Evolutionary conservation across 2,888 invertebrate genomes (phyloP), one percentile per base, ranked within the genome.

Genomic region (Ennomos fuscantarius): DNA sequence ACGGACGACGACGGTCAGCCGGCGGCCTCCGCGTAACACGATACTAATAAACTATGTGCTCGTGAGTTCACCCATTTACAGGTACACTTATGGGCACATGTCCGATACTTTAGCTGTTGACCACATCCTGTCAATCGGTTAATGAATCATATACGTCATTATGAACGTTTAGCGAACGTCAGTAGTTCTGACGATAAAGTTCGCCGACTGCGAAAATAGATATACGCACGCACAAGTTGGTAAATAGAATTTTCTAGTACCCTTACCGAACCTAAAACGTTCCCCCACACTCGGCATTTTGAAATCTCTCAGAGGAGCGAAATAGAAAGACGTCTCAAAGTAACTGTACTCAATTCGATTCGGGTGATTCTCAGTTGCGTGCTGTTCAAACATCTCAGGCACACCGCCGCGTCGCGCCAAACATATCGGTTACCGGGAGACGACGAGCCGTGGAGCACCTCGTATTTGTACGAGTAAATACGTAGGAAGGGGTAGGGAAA

Each of bases 341-440:
- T 81, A 80, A 79, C 83, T 82, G 82, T 84, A 82, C 83, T 85
- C 83, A 75, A 82, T 83, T 81, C 81, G 73, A 82, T 84, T 82
- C 80, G 78, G 78, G 67, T 74, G 76, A 66, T 66, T 56, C 39
- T 49, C 39, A 66, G 73, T 69, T 67, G 71, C 69, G 74, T 69
- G 80, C 81, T 83, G 80, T 84, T 78, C 82, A 88, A 89, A 89
- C 80, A 89, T 81, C 84, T 67, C 60, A 57, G 56, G 47, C 61
- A 60, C 56, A 55, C 56, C 47, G 60, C 48, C 53, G 37, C 50
- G 63, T 60, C 76, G 80, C 79, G 79, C 76, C 86, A 84, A 86
- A 85, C 86, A 85, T 90, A 90, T 90, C 87, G 84, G 87, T 89
- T 87, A 84, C 86, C 74, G 70, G 76, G 78, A 73, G 77, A 71